Conservation (phyloP, 2,113 vertebrate species). For the Dolichallabes microphthalmus region DNA sequence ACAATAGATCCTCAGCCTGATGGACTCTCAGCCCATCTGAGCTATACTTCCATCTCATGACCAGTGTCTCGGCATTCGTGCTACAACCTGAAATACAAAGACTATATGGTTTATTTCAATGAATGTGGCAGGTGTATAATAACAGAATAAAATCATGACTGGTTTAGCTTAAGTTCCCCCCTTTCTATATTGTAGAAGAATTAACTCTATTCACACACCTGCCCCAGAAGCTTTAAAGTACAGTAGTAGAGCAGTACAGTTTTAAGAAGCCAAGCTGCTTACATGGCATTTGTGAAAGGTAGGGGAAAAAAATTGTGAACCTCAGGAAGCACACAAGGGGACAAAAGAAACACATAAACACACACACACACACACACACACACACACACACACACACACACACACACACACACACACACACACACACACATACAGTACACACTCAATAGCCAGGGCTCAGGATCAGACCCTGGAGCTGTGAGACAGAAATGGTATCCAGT, state of each 20-base stretch:
- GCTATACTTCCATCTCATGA: neutral
- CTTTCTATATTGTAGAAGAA: neutral
- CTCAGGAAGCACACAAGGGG: neutral
- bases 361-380: no score
- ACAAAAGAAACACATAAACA: neutral
- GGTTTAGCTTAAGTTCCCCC: neutral
- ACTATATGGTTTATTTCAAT: neutral
- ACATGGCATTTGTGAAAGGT: neutral
- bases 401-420: no score
- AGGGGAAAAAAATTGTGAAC: neutral
- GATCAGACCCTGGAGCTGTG: neutral
- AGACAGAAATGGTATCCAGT: neutral
- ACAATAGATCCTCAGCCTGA: no score
- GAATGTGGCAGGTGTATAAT: neutral
- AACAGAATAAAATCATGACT: slow-evolving; percentile 3
- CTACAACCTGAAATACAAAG: neutral
- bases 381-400: no score
- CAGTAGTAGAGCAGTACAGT: no score
- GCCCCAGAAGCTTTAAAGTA: neutral
- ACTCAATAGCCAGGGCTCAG: neutral
- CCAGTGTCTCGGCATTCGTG: neutral
- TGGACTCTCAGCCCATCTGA: neutral
- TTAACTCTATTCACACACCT: neutral
- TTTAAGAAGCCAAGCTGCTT: neutral
- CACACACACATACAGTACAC: neutral